phyloP scores from a whole-genome alignment of 2,888 invertebrate species.

The Augiades crinisus region DNA sequence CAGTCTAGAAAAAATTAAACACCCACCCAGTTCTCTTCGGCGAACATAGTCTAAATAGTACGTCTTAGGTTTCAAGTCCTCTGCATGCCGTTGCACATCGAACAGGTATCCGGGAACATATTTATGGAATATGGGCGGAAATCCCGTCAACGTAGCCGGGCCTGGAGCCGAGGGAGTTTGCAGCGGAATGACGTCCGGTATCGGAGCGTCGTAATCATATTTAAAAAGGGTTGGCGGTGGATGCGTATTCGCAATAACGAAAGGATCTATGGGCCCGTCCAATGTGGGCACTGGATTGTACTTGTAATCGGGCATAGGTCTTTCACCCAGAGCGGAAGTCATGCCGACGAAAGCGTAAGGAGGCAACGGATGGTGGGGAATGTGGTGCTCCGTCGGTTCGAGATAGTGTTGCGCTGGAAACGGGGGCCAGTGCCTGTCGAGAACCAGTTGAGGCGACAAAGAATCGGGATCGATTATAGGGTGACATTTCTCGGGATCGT shows the following conservation, averaged over 20 bases:
- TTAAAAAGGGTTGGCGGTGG: constrained; percentile 66
- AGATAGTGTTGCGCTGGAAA: constrained; percentile 73
- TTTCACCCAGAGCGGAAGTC: constrained; percentile 67
- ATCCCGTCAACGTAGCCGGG: constrained; percentile 68
- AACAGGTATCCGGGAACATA: constrained; percentile 75
- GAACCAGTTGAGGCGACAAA: constrained; percentile 58
- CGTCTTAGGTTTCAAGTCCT: constrained; percentile 74
- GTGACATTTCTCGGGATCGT: constrained; percentile 55
- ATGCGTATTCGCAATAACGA: constrained; percentile 52
- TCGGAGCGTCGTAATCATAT: constrained; percentile 70
- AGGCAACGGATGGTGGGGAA: constrained; percentile 61
- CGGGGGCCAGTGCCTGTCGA: constrained; percentile 71
- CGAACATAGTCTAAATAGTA: constrained; percentile 79
- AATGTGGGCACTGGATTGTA: constrained; percentile 65
- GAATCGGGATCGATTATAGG: constrained; percentile 64
- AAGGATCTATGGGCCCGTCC: constrained; percentile 68
- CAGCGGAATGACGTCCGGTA: constrained; percentile 61
- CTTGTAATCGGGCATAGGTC: constrained; percentile 65
- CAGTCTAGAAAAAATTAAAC: constrained; percentile 66
- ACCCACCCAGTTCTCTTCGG: constrained; percentile 78
- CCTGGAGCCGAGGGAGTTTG: constrained; percentile 58
- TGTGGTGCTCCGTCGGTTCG: constrained; percentile 58
- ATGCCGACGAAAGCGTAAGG: constrained; percentile 70
- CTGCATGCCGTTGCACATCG: constrained; percentile 66
- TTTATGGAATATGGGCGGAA: constrained; percentile 73